phyloP scores from a whole-genome alignment of 1,140 invertebrate genomes.

The Tribolium madens region DNA sequence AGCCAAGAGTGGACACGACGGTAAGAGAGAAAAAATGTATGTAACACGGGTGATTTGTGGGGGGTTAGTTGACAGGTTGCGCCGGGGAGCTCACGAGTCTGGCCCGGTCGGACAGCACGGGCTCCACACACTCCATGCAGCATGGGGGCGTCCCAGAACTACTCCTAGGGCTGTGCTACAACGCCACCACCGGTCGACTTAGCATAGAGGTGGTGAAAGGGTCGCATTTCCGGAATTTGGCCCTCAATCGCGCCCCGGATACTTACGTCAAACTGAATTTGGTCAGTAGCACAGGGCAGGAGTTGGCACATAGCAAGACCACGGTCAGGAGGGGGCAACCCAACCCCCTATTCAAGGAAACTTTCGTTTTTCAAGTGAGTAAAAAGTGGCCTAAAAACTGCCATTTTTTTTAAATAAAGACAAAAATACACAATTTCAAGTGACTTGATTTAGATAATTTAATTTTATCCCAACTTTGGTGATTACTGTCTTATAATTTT shows the following conservation, averaged over 20 bases:
- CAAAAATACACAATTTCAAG: no score
- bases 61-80: constrained; percentile 61
- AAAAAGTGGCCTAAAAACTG: not conserved
- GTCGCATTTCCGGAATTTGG: constrained; percentile 87
- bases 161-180: constrained; percentile 89
- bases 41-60: not conserved
- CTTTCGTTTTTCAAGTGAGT: constrained; percentile 93
- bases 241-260: constrained; percentile 84
- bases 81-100: constrained; percentile 79
- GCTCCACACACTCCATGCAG: constrained; percentile 92
- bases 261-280: constrained; percentile 94
- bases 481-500: no score
- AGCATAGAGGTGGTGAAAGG: constrained; percentile 95
- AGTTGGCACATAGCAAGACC: constrained; percentile 92
- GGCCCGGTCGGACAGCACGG: constrained; percentile 90
- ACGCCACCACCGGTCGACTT: constrained; percentile 91
- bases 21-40: constrained; percentile 70
- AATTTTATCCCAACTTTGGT: no score
- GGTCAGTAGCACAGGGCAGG: constrained; percentile 91
- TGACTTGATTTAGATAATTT: no score
- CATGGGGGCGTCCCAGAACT: constrained; percentile 92
- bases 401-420: no score
- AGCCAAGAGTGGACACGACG: constrained; percentile 83
- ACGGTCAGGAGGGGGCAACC: constrained; percentile 90
- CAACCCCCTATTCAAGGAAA: constrained; percentile 95